Percentiles rank a stretch among this genome's conserved stretches.
Evolutionary conservation across 2,888 invertebrate genomes (phyloP).

Genomic region (Philopedon plagiatum): DNA sequence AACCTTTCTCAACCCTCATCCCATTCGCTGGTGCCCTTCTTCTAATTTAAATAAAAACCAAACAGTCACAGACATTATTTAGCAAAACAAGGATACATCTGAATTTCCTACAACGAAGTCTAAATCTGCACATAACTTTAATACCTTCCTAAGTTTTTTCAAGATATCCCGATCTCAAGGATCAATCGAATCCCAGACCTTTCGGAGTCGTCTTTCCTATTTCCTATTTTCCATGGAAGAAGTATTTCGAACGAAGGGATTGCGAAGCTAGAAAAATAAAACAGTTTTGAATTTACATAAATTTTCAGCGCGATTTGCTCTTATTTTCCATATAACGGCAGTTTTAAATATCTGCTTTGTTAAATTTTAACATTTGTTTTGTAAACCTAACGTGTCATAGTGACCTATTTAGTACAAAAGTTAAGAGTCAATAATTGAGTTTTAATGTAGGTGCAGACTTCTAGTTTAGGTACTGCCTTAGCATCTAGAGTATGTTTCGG

Average conservation of each 20-base stretch:
- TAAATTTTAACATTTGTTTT: background rate
- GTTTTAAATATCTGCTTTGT: background rate
- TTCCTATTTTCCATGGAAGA: conserved; percentile 13
- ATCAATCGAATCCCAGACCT: conserved; percentile 27
- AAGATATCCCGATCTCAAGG: background rate
- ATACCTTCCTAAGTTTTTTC: conserved; percentile 15
- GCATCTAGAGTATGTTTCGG: no score
- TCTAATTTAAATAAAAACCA: background rate
- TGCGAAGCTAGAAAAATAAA: conserved; percentile 14
- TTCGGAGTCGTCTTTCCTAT: conserved; percentile 19
- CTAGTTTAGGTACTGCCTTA: no score
- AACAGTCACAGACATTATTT: background rate
- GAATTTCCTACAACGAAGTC: background rate
- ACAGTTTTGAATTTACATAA: conserved; percentile 12
- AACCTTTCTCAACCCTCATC: no score
- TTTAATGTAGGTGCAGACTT: no score
- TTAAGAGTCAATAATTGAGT: no score
- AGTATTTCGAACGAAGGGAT: conserved; percentile 10
- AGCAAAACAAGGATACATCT: background rate
- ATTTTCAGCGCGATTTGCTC: conserved; percentile 1
- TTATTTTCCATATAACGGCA: background rate
- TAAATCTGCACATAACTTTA: conserved; percentile 1
- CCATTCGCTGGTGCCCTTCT: no score
- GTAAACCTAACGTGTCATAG: no score
- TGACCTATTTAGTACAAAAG: no score